A percentile compares a stretch with the other conserved stretches of the same genome.
These are phyloP conservation scores for Erpobdella octoculata DNA, from an alignment of 2,888 invertebrate species.

Conservation along the genomic window DNA sequence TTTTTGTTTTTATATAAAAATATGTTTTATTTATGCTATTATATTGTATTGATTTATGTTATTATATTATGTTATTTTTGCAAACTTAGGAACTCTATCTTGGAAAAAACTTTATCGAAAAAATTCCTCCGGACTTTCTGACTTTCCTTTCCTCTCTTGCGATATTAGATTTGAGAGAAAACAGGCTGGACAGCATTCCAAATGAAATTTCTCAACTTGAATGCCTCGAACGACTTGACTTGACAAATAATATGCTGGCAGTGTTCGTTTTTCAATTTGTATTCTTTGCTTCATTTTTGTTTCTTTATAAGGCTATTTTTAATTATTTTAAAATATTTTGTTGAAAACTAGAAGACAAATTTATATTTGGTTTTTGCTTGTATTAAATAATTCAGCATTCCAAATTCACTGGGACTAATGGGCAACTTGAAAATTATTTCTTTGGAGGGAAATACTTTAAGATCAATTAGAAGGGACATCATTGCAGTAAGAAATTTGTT, in stretches of 20 bases:
- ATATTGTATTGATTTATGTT: background rate
- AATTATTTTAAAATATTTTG: background rate
- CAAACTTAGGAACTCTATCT: constrained; percentile 63
- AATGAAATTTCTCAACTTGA: constrained; percentile 69
- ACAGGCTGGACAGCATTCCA: constrained; percentile 69
- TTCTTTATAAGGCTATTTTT: background rate
- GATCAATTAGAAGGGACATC: constrained; percentile 72
- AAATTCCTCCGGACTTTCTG: constrained; percentile 60
- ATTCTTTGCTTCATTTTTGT: background rate
- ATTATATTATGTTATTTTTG: background rate
- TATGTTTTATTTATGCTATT: background rate
- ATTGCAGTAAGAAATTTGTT: constrained; percentile 56
- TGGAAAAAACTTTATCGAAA: constrained; percentile 72
- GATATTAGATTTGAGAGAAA: constrained; percentile 69
- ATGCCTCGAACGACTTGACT: constrained; percentile 71
- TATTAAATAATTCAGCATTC: constrained; percentile 57
- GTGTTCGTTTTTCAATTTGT: constrained; percentile 49
- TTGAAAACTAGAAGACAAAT: background rate
- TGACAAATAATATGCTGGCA: constrained; percentile 69
- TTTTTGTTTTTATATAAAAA: background rate
- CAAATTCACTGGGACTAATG: constrained; percentile 63
- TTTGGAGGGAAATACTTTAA: constrained; percentile 77
- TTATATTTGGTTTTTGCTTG: background rate
- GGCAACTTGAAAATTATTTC: constrained; percentile 72
- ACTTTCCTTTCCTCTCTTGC: constrained; percentile 43